Evolutionary conservation across 2,797 vertebrate species (phyloP).

Genomic region (Intellagama lesueurii): DNA sequence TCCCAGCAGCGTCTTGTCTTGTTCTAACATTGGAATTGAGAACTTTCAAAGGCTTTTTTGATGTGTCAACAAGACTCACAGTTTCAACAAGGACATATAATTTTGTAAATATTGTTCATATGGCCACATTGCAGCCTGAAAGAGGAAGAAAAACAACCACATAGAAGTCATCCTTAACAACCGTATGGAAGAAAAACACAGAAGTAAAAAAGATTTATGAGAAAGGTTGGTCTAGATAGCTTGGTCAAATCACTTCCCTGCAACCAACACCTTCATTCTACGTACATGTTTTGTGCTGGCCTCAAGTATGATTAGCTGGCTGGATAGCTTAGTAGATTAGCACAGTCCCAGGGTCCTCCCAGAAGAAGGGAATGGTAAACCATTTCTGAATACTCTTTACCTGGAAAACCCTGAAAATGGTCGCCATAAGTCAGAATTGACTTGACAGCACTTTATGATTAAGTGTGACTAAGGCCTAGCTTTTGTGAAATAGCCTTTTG

Average conservation of each 20-base stretch:
- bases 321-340: no score
- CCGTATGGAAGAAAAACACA: conserved; percentile 11
- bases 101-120: no score
- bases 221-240: conserved; percentile 30
- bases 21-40: no score
- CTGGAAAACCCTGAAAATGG: no score
- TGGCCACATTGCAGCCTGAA: not conserved
- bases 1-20: no score
- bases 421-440: no score
- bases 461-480: conserved; percentile 2
- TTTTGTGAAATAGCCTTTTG: not conserved
- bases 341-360: no score
- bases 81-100: no score
- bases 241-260: conserved; percentile 16
- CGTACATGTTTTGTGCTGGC: conserved; percentile 18
- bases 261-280: not conserved
- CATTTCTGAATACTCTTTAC: no score
- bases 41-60: no score
- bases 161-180: conserved; percentile 34
- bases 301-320: not conserved
- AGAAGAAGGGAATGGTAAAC: no score
- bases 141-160: conserved; percentile 2
- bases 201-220: not conserved
- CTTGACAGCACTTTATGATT: not conserved
- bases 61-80: not conserved